phyloP scores from a whole-genome alignment of 2,888 invertebrate species.

The Lasioglossum villosulum region DNA sequence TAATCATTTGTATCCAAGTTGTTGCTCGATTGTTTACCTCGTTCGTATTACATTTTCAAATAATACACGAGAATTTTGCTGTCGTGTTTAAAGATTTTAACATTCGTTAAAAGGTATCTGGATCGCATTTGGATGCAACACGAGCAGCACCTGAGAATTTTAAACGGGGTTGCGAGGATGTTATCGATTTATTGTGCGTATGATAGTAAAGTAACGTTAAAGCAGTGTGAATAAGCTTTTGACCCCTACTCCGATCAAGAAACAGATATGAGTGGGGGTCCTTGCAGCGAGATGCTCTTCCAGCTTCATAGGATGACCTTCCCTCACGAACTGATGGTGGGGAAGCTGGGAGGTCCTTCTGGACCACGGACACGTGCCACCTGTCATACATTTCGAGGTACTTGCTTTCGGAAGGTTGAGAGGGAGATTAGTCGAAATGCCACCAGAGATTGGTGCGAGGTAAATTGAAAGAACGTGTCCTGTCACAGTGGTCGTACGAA shows the following conservation, averaged over 20 bases:
- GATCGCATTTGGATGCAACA: not conserved
- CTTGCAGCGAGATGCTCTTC: slow-evolving; percentile 65
- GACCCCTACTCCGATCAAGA: slow-evolving; percentile 70
- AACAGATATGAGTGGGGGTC: slow-evolving; percentile 64
- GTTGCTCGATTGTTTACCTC: not conserved
- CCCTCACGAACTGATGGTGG: slow-evolving; percentile 69
- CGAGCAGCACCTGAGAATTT: not conserved
- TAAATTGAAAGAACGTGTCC: not conserved
- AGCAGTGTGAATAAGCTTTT: slow-evolving; percentile 67
- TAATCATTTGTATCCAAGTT: not conserved
- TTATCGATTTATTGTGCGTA: slow-evolving; percentile 59
- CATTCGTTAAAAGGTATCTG: not conserved
- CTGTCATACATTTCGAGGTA: slow-evolving; percentile 78
- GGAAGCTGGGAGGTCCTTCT: slow-evolving; percentile 76
- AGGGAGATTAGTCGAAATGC: slow-evolving; percentile 68
- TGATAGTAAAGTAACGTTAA: slow-evolving; percentile 69
- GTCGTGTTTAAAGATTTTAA: not conserved
- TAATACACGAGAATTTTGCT: not conserved
- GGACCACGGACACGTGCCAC: slow-evolving; percentile 81
- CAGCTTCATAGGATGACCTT: slow-evolving; percentile 73
- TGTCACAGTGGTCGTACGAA: not conserved
- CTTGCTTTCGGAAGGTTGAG: slow-evolving; percentile 70
- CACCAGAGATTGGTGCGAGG: slow-evolving; percentile 29
- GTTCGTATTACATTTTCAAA: not conserved
- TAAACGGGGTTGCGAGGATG: slow-evolving; percentile 13